A percentile compares a stretch with the other conserved stretches of the same genome.
Conservation (phyloP, 2,797 vertebrate genomes). For the Buceros bicornis region DNA sequence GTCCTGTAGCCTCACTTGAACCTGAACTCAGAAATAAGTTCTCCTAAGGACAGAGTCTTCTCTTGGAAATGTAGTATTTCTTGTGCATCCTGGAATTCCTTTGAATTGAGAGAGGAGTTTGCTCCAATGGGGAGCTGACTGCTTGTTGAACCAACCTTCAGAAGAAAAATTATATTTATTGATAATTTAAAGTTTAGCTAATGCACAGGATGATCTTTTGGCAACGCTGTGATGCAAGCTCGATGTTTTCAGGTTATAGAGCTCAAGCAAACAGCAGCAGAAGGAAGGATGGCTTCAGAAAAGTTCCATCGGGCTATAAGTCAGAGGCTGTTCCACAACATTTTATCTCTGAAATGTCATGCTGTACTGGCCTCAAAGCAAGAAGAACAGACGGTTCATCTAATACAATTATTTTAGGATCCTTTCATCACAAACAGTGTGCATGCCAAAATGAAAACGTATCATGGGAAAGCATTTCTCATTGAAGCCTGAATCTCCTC, state of each 20-base stretch:
- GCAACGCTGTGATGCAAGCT: not conserved
- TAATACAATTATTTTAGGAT: conserved; percentile 76
- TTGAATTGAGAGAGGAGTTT: conserved; percentile 12
- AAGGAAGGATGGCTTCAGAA: conserved; percentile 34
- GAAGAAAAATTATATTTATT: conserved; percentile 20
- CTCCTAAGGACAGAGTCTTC: conserved; percentile 48
- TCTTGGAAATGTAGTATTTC: not conserved
- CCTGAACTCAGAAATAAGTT: not conserved
- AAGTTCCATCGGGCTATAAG: conserved; percentile 56
- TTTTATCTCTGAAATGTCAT: conserved; percentile 73
- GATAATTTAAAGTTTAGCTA: conserved; percentile 31
- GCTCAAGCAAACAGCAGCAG: conserved; percentile 12
- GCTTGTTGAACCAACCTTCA: not conserved
- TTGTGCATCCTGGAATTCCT: conserved; percentile 32
- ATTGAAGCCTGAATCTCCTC: conserved; percentile 63
- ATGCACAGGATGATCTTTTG: not conserved
- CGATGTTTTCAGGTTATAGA: conserved; percentile 49
- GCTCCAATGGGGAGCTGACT: not conserved
- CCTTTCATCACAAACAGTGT: conserved; percentile 71
- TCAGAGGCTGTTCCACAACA: conserved; percentile 59
- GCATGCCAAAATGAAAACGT: conserved; percentile 72
- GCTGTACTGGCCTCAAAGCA: conserved; percentile 70
- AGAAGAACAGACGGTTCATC: conserved; percentile 74
- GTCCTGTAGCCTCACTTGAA: not conserved
- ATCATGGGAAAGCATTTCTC: conserved; percentile 75